These are phyloP conservation scores for Drosophila santomea DNA, from an alignment of 1,140 invertebrate genomes.

Conservation along the genomic window DNA sequence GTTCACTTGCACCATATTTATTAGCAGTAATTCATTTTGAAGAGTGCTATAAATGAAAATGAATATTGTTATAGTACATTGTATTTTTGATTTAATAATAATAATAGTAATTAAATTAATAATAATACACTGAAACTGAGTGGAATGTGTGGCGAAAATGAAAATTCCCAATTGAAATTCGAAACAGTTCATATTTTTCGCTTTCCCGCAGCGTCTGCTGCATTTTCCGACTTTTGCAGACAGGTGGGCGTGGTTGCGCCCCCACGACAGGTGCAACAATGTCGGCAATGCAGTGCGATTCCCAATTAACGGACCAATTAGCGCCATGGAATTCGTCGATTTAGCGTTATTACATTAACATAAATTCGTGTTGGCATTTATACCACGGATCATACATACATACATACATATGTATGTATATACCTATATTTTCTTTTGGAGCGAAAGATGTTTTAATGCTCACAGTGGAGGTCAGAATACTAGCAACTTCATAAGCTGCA, in stretches of 20 bases:
- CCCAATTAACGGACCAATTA: conserved; percentile 67
- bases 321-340: conserved; percentile 47
- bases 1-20: conserved; percentile 12
- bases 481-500: neutral
- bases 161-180: conserved; percentile 19
- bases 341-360: conserved; percentile 57
- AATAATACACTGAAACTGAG: conserved; percentile 9
- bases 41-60: neutral
- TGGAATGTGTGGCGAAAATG: conserved; percentile 16
- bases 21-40: conserved; percentile 9
- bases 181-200: conserved; percentile 38
- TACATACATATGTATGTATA: neutral
- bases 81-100: too few relatives aligned
- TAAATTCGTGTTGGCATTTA: conserved; percentile 54
- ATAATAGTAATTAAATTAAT: neutral
- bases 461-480: conserved; percentile 1
- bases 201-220: conserved; percentile 33
- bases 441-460: neutral
- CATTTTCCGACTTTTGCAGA: conserved; percentile 8
- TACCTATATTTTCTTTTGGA: too few relatives aligned
- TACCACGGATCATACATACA: conserved; percentile 16
- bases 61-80: neutral
- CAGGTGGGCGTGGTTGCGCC: conserved; percentile 8
- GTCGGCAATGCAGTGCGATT: conserved; percentile 22
- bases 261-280: conserved; percentile 33